Conservation (phyloP, 37 sponge, comb jelly and placozoan species). For the Cliona cf. orientalis region DNA sequence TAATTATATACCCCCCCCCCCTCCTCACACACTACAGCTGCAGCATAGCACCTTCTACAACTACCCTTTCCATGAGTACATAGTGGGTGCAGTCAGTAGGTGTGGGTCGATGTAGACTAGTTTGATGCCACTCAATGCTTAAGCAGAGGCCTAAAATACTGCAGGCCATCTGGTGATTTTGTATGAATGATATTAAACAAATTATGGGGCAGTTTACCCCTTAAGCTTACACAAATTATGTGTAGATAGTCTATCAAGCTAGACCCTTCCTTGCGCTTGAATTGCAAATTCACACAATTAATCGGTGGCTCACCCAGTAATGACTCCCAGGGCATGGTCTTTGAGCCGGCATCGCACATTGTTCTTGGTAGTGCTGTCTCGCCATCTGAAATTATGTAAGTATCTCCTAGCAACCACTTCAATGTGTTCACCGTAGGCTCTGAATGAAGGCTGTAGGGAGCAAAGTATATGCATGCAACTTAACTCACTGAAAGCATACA, state of each 20-base stretch:
- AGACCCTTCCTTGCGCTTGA: too few species aligned
- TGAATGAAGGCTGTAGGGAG: constrained; percentile 47
- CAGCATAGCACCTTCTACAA: background rate
- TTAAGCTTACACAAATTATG: background rate
- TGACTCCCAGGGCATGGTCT: constrained; percentile 45
- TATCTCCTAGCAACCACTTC: constrained; percentile 58
- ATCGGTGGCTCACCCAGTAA: constrained; percentile 49
- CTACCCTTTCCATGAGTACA: too few species aligned
- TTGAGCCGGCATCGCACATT: constrained; percentile 56
- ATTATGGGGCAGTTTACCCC: background rate
- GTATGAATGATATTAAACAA: background rate
- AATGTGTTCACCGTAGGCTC: constrained; percentile 66
- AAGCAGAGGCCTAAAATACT: too few species aligned
- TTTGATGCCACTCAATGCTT: too few species aligned
- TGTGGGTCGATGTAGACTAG: too few species aligned
- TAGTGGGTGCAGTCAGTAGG: too few species aligned
- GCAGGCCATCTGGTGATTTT: too few species aligned
- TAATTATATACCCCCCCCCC: too few species aligned
- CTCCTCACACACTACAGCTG: background rate
- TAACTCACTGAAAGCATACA: background rate
- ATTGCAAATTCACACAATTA: too few species aligned
- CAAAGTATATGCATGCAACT: background rate
- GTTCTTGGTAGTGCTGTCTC: constrained; percentile 58
- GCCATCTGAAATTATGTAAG: constrained; percentile 54
- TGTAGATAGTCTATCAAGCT: background rate